A percentile compares a stretch with the other conserved stretches of the same genome.
These are phyloP conservation scores for Heliconius cydno DNA, from an alignment of 2,888 invertebrate genomes.

Conservation along the genomic window DNA sequence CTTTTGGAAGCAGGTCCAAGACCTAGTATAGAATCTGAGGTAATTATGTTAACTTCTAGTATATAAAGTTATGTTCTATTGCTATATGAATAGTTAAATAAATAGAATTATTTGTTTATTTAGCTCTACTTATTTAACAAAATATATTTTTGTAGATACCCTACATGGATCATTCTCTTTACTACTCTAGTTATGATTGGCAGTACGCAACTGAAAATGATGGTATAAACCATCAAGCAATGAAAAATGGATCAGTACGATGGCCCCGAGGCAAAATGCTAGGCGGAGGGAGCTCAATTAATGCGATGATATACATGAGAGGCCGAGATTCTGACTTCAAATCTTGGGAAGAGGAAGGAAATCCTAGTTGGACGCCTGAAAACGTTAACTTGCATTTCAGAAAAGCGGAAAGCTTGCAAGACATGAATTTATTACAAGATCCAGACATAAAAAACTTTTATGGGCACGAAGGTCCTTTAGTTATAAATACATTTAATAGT, in stretches of 20 bases:
- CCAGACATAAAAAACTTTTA: slow-evolving; percentile 57
- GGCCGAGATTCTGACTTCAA: slow-evolving; percentile 79
- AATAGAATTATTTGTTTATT: too few species aligned
- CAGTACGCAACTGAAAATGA: slow-evolving; percentile 91
- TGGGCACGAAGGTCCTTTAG: slow-evolving; percentile 73
- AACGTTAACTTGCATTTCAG: slow-evolving; percentile 76
- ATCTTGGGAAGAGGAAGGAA: slow-evolving; percentile 80
- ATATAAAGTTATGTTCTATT: background rate
- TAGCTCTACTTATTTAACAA: background rate
- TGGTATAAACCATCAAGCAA: slow-evolving; percentile 87
- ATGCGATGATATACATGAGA: slow-evolving; percentile 82
- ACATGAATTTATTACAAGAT: slow-evolving; percentile 53
- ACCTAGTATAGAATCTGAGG: slow-evolving; percentile 45
- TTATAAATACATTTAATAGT: slow-evolving; percentile 72
- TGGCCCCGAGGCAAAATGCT: slow-evolving; percentile 86
- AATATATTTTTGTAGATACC: slow-evolving; percentile 55
- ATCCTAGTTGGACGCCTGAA: slow-evolving; percentile 80
- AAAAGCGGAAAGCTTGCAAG: slow-evolving; percentile 79
- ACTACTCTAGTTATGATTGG: slow-evolving; percentile 87
- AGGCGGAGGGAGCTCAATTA: slow-evolving; percentile 83
- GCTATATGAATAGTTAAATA: too few species aligned
- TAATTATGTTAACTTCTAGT: slow-evolving; percentile 22
- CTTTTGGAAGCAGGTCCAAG: slow-evolving; percentile 56
- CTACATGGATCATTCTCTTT: slow-evolving; percentile 47
- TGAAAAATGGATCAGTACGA: slow-evolving; percentile 57